phyloP scores from a whole-genome alignment of 2,113 vertebrate genomes.

The Fulmarus glacialis region DNA sequence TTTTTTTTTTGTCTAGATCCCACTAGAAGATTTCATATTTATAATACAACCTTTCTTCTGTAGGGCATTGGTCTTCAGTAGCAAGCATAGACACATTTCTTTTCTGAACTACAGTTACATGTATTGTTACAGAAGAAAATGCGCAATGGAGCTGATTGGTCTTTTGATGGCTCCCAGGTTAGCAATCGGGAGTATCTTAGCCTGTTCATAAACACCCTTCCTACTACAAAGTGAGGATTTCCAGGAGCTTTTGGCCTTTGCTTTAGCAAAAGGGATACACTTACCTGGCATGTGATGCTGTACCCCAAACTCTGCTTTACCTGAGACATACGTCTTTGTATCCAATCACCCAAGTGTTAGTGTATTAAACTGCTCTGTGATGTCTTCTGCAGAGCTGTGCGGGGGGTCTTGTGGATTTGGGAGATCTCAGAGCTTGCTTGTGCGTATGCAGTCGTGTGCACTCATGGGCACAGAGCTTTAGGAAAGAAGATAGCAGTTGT shows the following conservation, averaged over 20 bases:
- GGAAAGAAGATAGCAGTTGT: neutral
- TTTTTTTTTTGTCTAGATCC: neutral
- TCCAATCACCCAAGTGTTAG: neutral
- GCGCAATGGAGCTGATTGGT: neutral
- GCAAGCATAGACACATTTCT: neutral
- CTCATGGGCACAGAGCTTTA: neutral
- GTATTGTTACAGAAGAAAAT: neutral
- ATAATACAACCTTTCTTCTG: neutral
- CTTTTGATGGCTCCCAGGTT: neutral
- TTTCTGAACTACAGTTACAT: neutral
- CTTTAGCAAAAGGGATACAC: neutral
- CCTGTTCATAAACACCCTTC: neutral
- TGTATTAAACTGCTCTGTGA: neutral
- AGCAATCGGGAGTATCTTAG: neutral
- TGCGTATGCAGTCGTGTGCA: accelerated
- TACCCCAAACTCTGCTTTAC: neutral
- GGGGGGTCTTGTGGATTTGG: neutral
- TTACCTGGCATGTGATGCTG: neutral
- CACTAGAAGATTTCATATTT: neutral
- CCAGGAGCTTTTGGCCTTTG: neutral
- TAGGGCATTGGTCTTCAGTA: neutral
- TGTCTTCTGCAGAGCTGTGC: neutral
- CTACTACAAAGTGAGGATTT: neutral
- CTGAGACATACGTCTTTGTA: neutral
- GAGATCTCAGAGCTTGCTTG: neutral